Evolutionary conservation across 1,140 invertebrate species (phyloP).

Genomic region (Philopotamus ludificatus): DNA sequence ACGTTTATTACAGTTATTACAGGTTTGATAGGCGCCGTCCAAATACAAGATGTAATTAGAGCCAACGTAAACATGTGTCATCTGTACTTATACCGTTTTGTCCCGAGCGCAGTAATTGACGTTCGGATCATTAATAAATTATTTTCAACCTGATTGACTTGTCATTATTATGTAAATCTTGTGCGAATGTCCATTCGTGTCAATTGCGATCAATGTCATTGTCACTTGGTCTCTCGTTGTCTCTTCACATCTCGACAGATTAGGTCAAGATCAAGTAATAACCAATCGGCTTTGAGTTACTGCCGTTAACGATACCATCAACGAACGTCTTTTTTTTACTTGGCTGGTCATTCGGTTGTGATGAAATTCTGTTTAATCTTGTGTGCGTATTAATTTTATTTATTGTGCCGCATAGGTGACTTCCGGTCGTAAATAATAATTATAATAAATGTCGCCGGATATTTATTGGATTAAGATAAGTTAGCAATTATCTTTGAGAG

Average conservation of each 20-base stretch:
- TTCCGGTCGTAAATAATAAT: too few species aligned
- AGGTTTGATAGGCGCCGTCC: conserved; percentile 17
- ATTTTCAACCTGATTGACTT: conserved; percentile 38
- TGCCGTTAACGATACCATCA: too few species aligned
- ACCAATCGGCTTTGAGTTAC: conserved; percentile 21
- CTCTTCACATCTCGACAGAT: conserved; percentile 30
- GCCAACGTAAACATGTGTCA: conserved; percentile 32
- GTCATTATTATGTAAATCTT: conserved; percentile 40
- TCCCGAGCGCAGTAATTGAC: conserved; percentile 15
- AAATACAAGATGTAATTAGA: conserved; percentile 30
- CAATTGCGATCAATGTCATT: conserved; percentile 34
- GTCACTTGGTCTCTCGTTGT: conserved; percentile 27
- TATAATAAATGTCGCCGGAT: too few species aligned
- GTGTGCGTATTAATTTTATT: too few species aligned
- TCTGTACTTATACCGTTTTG: conserved; percentile 31
- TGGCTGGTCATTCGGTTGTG: too few species aligned
- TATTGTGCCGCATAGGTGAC: too few species aligned
- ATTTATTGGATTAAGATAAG: too few species aligned
- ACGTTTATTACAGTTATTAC: neutral
- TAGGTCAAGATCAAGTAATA: conserved; percentile 36
- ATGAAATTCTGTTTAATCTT: too few species aligned
- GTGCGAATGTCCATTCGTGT: conserved; percentile 36
- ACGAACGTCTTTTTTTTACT: too few species aligned
- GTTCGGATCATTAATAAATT: conserved; percentile 31
- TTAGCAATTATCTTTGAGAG: too few species aligned